Evolutionary conservation across 2,888 invertebrate species (phyloP).

Genomic region (Argyresthia goedartella): DNA sequence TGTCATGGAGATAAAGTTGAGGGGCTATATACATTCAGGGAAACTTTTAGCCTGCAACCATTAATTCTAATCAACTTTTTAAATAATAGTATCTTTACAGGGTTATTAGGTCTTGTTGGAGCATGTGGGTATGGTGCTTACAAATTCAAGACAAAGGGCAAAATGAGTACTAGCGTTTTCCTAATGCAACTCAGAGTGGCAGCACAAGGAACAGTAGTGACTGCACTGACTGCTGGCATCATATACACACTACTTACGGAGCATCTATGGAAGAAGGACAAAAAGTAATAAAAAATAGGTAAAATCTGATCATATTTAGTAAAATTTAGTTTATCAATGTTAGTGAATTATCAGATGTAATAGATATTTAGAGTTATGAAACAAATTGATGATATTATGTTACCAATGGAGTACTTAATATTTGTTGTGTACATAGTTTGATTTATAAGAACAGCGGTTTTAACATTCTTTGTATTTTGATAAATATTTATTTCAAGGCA

Average conservation of each 20-base stretch:
- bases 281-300: neutral
- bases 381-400: neutral
- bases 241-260: constrained; percentile 76
- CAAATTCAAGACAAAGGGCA: constrained; percentile 79
- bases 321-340: neutral
- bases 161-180: constrained; percentile 86
- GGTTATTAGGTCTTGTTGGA: constrained; percentile 76
- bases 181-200: constrained; percentile 88
- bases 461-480: no score
- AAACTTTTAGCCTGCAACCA: no score
- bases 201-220: constrained; percentile 87
- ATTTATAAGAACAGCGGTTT: no score
- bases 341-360: neutral
- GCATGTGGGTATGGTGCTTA: constrained; percentile 81
- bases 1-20: no score
- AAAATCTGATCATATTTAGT: neutral
- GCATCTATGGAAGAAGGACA: constrained; percentile 39
- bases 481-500: no score
- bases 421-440: no score
- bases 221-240: constrained; percentile 80
- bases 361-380: neutral
- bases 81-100: constrained; percentile 45
- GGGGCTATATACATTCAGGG: no score
- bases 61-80: no score
- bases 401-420: no score